Base-by-base conservation (phyloP, 2,888 invertebrate genomes). In the Eumerus sabulonum region DNA sequence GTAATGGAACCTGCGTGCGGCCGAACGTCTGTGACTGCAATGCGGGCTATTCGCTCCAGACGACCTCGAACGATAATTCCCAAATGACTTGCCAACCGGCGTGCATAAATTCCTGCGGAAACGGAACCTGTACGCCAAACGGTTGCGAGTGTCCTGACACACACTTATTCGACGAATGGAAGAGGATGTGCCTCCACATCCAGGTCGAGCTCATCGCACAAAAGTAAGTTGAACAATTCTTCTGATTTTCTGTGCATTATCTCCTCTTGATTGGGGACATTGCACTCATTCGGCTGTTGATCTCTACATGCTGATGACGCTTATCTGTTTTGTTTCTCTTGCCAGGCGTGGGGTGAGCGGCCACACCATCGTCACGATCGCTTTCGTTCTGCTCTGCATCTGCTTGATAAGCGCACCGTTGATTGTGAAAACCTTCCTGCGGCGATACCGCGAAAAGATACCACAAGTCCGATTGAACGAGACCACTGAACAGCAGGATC, bases 21-120 rank as follows among this genome's bases (percentile, higher is more conserved):
- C 88, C 88, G 0, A 85, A 88, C 16, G 72, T 83, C 13, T 93
- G 93, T 84, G 89, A 87, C 27, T 93, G 93, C 83, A 86, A 89
- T n/a, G 83, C 86, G 2, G 92, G 92, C 9, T 85, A 76, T 47
- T 79, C 72, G 12, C 66, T 82, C 13, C 51, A 38, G 9, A 82
- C 83, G 4, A 50, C 82, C 12, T 82, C 82, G 16, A 64, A 82
- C 2, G 73, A 68, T 0, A 83, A 64, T 9, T 81, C 81, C 0
- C 42, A 82, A 4, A 63, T 82, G 7, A 72, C 82, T 13, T 85
- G 84, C 44, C 81, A 82, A 14, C 81, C 84, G 0, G 72, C 82
- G 18, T 85, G 85, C 45, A 83, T 82, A 72, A 81, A 83, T 51
- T 81, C 76, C 27, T 85, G 85, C 59, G 82, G 82, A 19, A 84